Evolutionary conservation across 2,888 invertebrate genomes (phyloP), one percentile per base, ranked within the genome.

Genomic region (Volucella zonaria): DNA sequence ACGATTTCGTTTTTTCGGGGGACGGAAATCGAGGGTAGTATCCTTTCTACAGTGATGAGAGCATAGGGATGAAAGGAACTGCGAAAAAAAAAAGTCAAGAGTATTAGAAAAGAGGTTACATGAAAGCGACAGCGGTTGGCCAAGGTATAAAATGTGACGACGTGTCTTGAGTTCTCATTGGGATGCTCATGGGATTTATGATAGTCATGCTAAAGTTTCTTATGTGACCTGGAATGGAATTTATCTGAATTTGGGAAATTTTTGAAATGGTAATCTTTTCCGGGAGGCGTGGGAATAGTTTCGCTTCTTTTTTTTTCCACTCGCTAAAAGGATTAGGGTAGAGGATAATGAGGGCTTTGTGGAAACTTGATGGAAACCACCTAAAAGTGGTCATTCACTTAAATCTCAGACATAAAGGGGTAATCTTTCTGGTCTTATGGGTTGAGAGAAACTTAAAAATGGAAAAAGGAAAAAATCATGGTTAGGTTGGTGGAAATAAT

Each of bases 141-240:
- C 58, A 64, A 76, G 67, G 64, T 80, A 71, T 67, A 77, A 71
- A 47, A 78, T 14, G 18, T 74, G 79, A 76, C 62, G 68, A 85
- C 85, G 81, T 85, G 85, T 77, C 85, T 85, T 76, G 67, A 81
- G 81, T 67, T 77, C 62, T 58, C 73, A 77, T 77, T 73, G 61
- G 54, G 62, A 81, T 77, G 62, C 85, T 85, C 73, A 73, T 62
- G 73, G 56, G 81, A 85, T 81, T 85, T 85, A 77, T 81, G 62
- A 54, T 73, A 51, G 76, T 68, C 81, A 81, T 77, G 42, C 73
- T 11, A 68, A 77, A 81, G 62, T 73, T 80, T 62, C 49, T 47
- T 56, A 68, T 68, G 67, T 73, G 68, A 62, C 76, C 56, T 66
- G 64, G 47, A 47, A 67, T 67, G 71, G 31, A 76, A 76, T 76